These are phyloP conservation scores for Branchipolynoe longqiensis DNA, from an alignment of 2,888 invertebrate genomes.

Conservation along the genomic window DNA sequence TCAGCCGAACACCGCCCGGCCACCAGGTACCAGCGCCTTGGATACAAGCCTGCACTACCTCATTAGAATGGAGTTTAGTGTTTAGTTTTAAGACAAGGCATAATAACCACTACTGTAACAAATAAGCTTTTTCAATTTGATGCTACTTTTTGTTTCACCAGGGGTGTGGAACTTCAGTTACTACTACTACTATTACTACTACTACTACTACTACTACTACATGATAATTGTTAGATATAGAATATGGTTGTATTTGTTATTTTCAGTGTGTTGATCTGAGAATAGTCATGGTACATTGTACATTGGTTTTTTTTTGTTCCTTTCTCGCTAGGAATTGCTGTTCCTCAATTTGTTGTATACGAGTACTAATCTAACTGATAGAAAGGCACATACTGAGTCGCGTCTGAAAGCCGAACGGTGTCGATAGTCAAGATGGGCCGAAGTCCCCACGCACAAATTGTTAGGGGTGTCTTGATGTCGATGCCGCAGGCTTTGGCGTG, in stretches of 20 bases:
- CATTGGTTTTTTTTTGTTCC: constrained; percentile 35
- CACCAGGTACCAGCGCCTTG: background rate
- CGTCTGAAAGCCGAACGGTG: background rate
- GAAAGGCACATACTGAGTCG: constrained; percentile 28
- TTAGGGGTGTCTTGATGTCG: constrained; percentile 38
- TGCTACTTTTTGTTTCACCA: constrained; percentile 52
- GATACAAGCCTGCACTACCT: constrained; percentile 53
- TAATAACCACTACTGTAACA: constrained; percentile 57
- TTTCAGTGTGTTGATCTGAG: constrained; percentile 56
- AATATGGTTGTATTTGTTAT: constrained; percentile 57
- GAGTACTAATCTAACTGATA: constrained; percentile 47
- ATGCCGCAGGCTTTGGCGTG: constrained; percentile 30
- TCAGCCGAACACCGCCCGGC: too few relatives aligned
- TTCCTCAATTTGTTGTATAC: constrained; percentile 55
- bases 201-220: background rate
- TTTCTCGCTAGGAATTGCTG: constrained; percentile 55
- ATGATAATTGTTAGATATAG: constrained; percentile 51
- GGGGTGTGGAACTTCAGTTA: constrained; percentile 58
- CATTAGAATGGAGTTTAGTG: constrained; percentile 57
- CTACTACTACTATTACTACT: background rate
- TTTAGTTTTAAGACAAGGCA: constrained; percentile 46
- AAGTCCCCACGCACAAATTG: constrained; percentile 53
- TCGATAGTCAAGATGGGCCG: background rate
- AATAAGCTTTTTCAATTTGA: constrained; percentile 53
- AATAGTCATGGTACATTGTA: constrained; percentile 53